Evolutionary conservation across 2,113 vertebrate species (phyloP).

Genomic region (Phrynosoma blainvillii): DNA sequence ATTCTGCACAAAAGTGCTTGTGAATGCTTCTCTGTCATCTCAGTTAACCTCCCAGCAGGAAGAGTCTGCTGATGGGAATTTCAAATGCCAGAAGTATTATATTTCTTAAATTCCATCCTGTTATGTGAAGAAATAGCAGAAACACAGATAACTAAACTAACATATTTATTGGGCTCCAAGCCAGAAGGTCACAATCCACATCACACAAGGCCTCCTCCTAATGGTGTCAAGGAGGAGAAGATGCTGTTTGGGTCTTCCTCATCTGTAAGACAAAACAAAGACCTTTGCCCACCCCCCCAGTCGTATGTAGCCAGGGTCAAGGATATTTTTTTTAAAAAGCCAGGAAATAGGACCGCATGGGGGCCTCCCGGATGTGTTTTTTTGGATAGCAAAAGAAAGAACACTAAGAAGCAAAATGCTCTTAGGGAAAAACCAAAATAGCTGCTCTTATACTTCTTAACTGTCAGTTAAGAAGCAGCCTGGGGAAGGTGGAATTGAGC

Average conservation of each 20-base stretch:
- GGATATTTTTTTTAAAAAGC: not conserved
- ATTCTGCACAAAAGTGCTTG: not conserved
- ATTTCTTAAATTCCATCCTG: conserved; percentile 19
- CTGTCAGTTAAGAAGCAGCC: not conserved
- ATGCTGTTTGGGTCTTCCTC: not conserved
- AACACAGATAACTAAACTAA: conserved; percentile 4
- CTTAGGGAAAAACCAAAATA: not conserved
- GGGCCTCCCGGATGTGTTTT: not conserved
- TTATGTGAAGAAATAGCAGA: conserved; percentile 11
- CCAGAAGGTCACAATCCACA: not conserved
- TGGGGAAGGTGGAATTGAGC: not conserved
- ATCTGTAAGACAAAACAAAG: not conserved
- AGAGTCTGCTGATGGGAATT: conserved; percentile 6
- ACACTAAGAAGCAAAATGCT: not conserved
- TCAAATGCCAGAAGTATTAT: conserved; percentile 13
- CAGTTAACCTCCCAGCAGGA: conserved; percentile 3
- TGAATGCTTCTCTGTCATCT: not conserved
- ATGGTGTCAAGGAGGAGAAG: too few relatives aligned
- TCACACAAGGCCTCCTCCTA: not conserved
- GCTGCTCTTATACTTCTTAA: not conserved
- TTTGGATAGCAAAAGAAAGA: not conserved
- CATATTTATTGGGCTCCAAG: not conserved
- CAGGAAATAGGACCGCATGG: not conserved
- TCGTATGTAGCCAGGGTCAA: not conserved
- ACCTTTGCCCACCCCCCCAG: not conserved